A percentile compares a stretch with the other conserved stretches of the same genome.
Conservation (phyloP, 92 coral and sea anemone genomes). For the Epizoanthus stellaris region DNA sequence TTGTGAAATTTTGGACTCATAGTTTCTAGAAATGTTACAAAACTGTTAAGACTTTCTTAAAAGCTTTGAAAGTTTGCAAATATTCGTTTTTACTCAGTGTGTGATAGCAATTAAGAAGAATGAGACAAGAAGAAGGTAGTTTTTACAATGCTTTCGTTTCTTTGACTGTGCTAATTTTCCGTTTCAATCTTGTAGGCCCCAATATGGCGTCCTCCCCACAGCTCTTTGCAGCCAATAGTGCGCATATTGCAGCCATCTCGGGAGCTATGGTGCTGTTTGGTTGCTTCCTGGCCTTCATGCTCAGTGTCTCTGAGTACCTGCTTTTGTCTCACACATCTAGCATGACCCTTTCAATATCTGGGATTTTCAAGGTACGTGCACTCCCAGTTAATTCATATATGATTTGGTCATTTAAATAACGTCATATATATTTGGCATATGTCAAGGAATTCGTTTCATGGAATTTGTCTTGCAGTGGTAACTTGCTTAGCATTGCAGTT, state of each 20-base stretch:
- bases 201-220: conserved; percentile 80
- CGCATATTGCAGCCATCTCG: conserved; percentile 59
- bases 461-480: too few species aligned
- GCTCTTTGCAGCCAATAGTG: conserved; percentile 76
- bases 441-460: too few species aligned
- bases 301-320: conserved; percentile 88
- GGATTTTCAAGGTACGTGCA: conserved; percentile 89
- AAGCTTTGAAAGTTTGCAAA: too few species aligned
- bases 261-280: conserved; percentile 89
- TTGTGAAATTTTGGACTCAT: too few species aligned
- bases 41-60: too few species aligned
- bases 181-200: conserved; percentile 63
- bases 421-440: neutral
- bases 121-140: neutral
- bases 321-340: conserved; percentile 92
- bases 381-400: neutral
- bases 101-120: too few species aligned
- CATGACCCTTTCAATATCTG: conserved; percentile 87
- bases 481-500: too few species aligned
- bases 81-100: too few species aligned
- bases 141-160: neutral
- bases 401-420: neutral
- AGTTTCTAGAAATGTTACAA: too few species aligned
- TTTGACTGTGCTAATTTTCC: neutral
- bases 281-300: conserved; percentile 93